Evolutionary conservation across 2,888 invertebrate species (phyloP).

Genomic region (Ferdinandea cuprea): DNA sequence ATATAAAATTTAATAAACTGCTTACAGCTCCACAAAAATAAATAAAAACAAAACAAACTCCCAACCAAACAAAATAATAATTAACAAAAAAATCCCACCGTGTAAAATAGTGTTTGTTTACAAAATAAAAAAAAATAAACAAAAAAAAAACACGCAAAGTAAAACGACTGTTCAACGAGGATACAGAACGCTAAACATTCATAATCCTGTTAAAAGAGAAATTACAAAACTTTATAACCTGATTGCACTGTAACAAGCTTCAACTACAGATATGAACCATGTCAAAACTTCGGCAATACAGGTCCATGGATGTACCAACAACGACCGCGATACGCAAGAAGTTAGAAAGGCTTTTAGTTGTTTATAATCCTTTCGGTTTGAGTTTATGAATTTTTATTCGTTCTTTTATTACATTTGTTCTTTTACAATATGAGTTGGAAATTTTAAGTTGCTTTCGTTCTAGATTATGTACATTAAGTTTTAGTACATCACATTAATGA

Average conservation of each 20-base stretch:
- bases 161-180: constrained; percentile 27
- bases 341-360: constrained; percentile 78
- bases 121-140: background rate
- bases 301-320: constrained; percentile 85
- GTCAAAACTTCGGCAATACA: constrained; percentile 91
- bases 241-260: constrained; percentile 73
- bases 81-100: constrained; percentile 31
- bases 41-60: constrained; percentile 8
- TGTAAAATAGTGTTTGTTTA: constrained; percentile 7
- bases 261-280: constrained; percentile 85
- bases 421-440: constrained; percentile 4
- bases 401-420: constrained; percentile 7
- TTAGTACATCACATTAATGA: constrained; percentile 10
- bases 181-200: constrained; percentile 18
- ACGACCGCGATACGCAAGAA: constrained; percentile 82
- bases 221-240: constrained; percentile 47
- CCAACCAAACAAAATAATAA: constrained; percentile 11
- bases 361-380: constrained; percentile 51
- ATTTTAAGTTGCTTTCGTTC: constrained; percentile 22
- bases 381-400: constrained; percentile 36
- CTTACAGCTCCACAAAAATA: constrained; percentile 58
- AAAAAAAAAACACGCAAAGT: background rate
- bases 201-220: constrained; percentile 45
- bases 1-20: constrained; percentile 55
- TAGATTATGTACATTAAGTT: background rate